Base-by-base conservation (phyloP, 1,140 invertebrate species). In the Caerostris extrusa region DNA sequence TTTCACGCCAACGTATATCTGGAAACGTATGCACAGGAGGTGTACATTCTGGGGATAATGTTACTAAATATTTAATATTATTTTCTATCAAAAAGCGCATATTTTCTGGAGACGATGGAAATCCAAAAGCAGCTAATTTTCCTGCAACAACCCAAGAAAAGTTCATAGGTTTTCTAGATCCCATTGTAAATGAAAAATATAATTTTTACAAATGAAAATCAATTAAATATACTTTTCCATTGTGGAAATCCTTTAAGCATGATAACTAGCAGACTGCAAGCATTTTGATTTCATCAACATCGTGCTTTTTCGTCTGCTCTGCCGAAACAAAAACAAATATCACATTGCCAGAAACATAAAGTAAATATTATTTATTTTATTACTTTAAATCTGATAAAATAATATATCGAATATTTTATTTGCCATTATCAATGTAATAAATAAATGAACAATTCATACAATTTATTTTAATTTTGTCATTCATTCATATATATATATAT, bases 101-200 rank as follows among this genome's bases (percentile, higher is more conserved):
- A 95, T 97, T 97, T 87, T 95, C 96, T 12, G 96, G 95, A 3
- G 96, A 96, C 90, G 96, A 96, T 1, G 97, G 97, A 95, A 97
- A 97, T 95, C 96, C 97, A 96, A 97, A 97, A 0, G 97, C 97
- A 34, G 97, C 97, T 53, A 97, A n/a, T 90, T 93, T 92, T 60
- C 93, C 94, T 57, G 83, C 83, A 56, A 92, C 94, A 60, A 95
- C 67, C 93, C 94, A 95, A n/a, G 94, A 95, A 64, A 95, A 95
- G 17, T 95, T 94, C 14, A 53, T 69, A 8, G 94, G 94, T 3
- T n/a, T 77, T 61, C 61, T 85, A 14, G 82, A 90, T 34, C 8
- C 34, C 88, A 88, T 88, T 50, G 17, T 53, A 12, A 50, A 50
- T 57, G 3, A 85, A 85, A 57, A 85, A 5, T 7, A 4, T 50